phyloP scores from a whole-genome alignment of 2,113 vertebrate genomes.

The Percopsis transmontana region DNA sequence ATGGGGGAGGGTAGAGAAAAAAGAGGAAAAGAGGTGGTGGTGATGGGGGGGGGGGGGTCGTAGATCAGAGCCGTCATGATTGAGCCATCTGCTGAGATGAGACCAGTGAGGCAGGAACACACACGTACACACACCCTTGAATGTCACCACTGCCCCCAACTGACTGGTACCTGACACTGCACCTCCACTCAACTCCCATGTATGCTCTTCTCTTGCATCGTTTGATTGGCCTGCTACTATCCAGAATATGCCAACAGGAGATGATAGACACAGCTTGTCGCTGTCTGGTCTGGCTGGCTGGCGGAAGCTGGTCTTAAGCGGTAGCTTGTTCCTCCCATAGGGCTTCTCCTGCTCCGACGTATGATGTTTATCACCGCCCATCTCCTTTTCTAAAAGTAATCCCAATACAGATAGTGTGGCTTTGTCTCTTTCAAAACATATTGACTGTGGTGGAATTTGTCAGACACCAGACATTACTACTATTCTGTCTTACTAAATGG shows the following conservation, averaged over 20 bases:
- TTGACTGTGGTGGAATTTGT: slow-evolving; percentile 47
- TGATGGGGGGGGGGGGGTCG: slow-evolving; percentile 55
- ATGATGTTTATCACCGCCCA: slow-evolving; percentile 56
- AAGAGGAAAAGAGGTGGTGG: slow-evolving; percentile 50
- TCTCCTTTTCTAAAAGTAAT: slow-evolving; percentile 53
- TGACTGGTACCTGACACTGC: slow-evolving; percentile 47
- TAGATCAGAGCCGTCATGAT: slow-evolving; percentile 79
- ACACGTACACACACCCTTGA: slow-evolving; percentile 30
- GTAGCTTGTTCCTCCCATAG: slow-evolving; percentile 44
- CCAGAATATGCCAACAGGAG: slow-evolving; percentile 32
- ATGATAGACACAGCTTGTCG: slow-evolving; percentile 55
- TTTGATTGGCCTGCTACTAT: slow-evolving; percentile 34
- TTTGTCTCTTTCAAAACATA: slow-evolving; percentile 58
- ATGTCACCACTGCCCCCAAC: slow-evolving; percentile 73
- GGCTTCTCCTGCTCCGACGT: slow-evolving; percentile 51
- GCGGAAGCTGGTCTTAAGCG: slow-evolving; percentile 50
- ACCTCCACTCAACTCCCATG: slow-evolving; percentile 3
- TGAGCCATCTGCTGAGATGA: slow-evolving; percentile 78
- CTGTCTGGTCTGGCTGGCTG: slow-evolving; percentile 62
- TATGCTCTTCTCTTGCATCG: slow-evolving; percentile 3
- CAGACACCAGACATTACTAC: slow-evolving; percentile 31
- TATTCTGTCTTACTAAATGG: slow-evolving; percentile 44
- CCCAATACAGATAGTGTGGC: slow-evolving; percentile 59
- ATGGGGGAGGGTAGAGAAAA: slow-evolving; percentile 41
- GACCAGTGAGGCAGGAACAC: slow-evolving; percentile 48